Evolutionary conservation across 2,113 vertebrate species (phyloP).

Genomic region (Parus major): DNA sequence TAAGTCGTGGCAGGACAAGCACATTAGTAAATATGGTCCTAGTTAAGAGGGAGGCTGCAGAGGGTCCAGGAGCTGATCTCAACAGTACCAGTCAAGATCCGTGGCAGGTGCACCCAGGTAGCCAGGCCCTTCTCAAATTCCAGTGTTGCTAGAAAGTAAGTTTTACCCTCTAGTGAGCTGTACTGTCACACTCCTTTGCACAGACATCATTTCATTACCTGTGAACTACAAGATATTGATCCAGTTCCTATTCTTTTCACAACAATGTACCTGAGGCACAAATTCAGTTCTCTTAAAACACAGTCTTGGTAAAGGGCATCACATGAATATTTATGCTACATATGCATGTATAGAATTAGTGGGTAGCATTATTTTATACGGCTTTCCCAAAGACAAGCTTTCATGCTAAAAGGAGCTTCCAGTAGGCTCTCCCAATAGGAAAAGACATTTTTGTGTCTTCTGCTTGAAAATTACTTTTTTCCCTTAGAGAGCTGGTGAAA

Average conservation of each 20-base stretch:
- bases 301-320: not conserved
- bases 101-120: accelerated
- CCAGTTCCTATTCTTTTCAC: not conserved
- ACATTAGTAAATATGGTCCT: accelerated
- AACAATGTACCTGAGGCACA: not conserved
- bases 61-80: not conserved
- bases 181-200: not conserved
- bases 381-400: not conserved
- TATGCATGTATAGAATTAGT: not conserved
- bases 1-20: not conserved
- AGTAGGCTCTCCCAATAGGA: not conserved
- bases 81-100: not conserved
- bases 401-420: not conserved
- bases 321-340: not conserved
- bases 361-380: not conserved
- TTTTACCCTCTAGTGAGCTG: not conserved
- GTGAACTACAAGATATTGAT: not conserved
- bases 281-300: not conserved
- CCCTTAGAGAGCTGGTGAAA: not conserved
- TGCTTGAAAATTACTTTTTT: not conserved
- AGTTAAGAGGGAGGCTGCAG: not conserved
- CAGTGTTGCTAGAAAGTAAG: not conserved
- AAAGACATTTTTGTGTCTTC: not conserved
- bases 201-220: not conserved
- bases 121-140: not conserved